phyloP scores from a whole-genome alignment of 2,113 vertebrate genomes.

The Rostratula benghalensis region DNA sequence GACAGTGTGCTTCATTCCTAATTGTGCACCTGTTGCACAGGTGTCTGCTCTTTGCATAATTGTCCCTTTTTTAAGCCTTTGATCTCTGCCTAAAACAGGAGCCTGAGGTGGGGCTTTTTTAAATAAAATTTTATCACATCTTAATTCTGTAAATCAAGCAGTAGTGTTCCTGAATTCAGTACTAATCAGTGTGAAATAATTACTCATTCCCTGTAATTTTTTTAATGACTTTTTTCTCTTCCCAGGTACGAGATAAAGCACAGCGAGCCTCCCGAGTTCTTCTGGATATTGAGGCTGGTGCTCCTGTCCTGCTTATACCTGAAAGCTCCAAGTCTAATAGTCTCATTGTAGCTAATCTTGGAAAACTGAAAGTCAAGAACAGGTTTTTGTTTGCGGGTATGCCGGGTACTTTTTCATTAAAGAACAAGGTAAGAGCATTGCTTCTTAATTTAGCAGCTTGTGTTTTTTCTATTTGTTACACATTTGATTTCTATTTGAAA shows the following conservation, averaged over 20 bases:
- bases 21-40: neutral
- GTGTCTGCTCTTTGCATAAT: neutral
- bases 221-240: neutral
- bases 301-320: constrained; percentile 93
- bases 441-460: neutral
- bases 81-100: neutral
- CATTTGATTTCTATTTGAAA: neutral
- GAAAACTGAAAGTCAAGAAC: constrained; percentile 93
- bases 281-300: constrained; percentile 93
- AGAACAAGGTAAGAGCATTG: constrained; percentile 88
- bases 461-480: neutral
- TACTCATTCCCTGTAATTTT: neutral
- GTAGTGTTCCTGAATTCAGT: neutral
- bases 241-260: constrained; percentile 89
- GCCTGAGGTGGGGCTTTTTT: neutral
- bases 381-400: constrained; percentile 85
- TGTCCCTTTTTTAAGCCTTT: neutral
- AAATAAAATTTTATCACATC: neutral
- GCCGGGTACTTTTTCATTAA: constrained; percentile 87
- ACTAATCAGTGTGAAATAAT: neutral
- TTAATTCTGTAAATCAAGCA: neutral
- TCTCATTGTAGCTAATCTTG: constrained; percentile 93
- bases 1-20: neutral
- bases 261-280: constrained; percentile 88
- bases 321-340: constrained; percentile 90